Conservation (phyloP, 2,797 vertebrate genomes). For the Anguilla anguilla region DNA sequence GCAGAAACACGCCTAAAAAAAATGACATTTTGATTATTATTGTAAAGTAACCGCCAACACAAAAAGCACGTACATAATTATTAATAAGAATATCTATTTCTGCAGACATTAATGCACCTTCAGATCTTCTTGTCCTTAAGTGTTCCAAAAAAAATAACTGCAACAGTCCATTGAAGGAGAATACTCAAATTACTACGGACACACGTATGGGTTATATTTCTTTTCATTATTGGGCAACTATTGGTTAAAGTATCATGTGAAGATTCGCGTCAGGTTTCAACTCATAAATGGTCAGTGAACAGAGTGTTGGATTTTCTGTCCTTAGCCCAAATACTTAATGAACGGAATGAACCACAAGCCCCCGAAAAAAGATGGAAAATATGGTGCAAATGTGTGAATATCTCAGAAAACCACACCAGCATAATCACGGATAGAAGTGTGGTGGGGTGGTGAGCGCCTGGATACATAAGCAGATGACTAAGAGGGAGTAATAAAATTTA, state of each 20-base stretch:
- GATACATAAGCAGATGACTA: neutral
- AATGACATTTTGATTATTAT: neutral
- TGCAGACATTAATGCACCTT: neutral
- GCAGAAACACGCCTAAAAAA: conserved; percentile 56
- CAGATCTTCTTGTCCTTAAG: neutral
- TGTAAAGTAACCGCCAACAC: neutral
- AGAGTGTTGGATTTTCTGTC: neutral
- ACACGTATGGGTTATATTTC: neutral
- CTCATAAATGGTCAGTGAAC: neutral
- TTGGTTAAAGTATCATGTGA: neutral
- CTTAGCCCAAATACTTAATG: neutral
- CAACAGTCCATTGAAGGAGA: neutral
- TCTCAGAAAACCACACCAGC: neutral
- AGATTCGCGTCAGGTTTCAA: neutral
- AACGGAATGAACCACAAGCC: neutral
- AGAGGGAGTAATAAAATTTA: neutral
- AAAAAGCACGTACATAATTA: neutral
- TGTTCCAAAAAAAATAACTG: neutral
- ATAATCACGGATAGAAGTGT: neutral
- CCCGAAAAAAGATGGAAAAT: neutral
- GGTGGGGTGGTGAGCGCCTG: neutral
- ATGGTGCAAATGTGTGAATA: neutral
- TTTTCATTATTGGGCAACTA: neutral
- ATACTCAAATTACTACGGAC: neutral
- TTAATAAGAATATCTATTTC: neutral